phyloP scores from a whole-genome alignment of 2,113 vertebrate genomes.

The Nyctibius bracteatus region DNA sequence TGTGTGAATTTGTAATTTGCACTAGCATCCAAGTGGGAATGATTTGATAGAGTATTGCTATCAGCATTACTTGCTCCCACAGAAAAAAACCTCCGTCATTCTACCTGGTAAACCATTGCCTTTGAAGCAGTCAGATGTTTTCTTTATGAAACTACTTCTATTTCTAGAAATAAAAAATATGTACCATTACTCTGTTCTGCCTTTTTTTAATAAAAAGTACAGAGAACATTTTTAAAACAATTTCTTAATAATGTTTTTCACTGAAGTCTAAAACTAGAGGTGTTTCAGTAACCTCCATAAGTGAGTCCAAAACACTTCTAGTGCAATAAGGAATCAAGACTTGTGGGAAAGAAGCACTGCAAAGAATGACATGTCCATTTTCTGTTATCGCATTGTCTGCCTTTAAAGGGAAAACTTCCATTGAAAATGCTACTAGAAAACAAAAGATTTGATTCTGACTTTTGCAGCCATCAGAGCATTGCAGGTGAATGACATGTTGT shows the following conservation, averaged over 20 bases:
- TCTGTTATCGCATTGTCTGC: background rate
- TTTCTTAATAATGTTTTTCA: background rate
- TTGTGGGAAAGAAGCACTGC: background rate
- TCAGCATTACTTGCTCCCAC: background rate
- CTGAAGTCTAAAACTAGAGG: background rate
- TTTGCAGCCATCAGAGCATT: background rate
- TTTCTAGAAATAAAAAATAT: background rate
- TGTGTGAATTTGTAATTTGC: slow-evolving; percentile 1
- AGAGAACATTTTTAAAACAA: background rate
- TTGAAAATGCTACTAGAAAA: background rate
- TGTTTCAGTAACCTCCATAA: background rate
- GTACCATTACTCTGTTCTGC: background rate
- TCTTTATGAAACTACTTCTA: background rate
- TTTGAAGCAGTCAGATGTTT: background rate
- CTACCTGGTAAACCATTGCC: background rate
- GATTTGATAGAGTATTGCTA: background rate
- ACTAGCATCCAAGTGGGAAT: background rate
- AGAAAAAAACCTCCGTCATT: background rate
- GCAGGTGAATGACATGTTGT: background rate
- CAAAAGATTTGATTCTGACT: background rate
- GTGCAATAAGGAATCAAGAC: background rate
- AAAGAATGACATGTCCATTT: background rate
- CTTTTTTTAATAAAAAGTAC: background rate
- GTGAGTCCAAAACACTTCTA: background rate
- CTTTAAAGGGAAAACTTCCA: background rate